phyloP scores from a whole-genome alignment of 2,797 vertebrate genomes.

The Myotis planiceps region DNA sequence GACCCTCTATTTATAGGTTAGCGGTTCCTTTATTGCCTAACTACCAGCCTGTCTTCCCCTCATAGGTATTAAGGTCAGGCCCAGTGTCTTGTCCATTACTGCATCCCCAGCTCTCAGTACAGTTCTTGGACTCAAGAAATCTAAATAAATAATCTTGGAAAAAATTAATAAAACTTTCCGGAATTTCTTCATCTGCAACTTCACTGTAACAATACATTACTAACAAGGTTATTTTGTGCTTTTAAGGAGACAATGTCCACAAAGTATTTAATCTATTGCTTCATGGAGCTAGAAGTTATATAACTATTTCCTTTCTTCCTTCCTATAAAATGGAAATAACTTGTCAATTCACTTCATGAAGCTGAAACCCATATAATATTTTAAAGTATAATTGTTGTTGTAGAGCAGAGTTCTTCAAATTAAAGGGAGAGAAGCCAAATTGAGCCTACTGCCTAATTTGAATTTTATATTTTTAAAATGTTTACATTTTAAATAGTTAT shows the following conservation, averaged over 20 bases:
- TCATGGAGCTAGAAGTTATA: background rate
- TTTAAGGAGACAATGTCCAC: background rate
- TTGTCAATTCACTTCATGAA: background rate
- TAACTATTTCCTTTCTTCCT: background rate
- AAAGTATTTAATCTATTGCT: background rate
- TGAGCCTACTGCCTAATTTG: background rate
- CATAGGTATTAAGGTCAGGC: background rate
- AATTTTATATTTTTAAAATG: constrained; percentile 25
- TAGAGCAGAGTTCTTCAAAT: background rate
- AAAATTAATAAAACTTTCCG: background rate
- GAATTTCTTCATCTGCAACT: background rate
- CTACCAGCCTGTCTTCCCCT: background rate
- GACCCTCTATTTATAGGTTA: background rate
- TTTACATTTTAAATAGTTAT: constrained; percentile 17
- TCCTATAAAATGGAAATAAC: constrained; percentile 5
- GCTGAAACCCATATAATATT: background rate
- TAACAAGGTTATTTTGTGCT: background rate
- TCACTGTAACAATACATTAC: background rate
- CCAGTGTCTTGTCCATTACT: background rate
- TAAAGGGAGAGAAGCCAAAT: background rate
- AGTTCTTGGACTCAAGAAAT: background rate
- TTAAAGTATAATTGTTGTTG: background rate
- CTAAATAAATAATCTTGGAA: background rate
- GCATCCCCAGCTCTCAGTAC: background rate
- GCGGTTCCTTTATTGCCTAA: background rate